Base-by-base conservation (phyloP, 2,113 vertebrate genomes). In the Todiramphus chloris region DNA sequence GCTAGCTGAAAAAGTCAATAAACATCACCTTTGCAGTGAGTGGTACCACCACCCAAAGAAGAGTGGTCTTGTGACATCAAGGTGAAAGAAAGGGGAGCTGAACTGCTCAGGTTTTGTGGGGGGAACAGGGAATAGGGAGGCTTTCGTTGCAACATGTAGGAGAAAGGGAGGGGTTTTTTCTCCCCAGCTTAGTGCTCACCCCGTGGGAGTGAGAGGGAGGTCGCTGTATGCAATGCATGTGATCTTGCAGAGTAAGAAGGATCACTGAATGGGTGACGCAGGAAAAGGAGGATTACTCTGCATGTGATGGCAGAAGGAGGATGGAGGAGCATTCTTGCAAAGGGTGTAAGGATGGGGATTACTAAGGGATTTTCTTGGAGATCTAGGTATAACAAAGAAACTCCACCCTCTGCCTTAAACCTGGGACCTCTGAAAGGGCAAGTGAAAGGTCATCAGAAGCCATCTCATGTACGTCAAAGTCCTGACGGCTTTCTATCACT, bases 261-360 rank as follows among this genome's bases (percentile, higher is more conserved):
- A 95, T 97, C 94, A 63, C 75, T 4, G 46, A 91, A 91, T 4
- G 24, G 77, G 87, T 97, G 95, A 95, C 64, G 63, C 62, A 37
- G 87, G 74, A n/a, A 56, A 84, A 87, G n/a, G 51, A 55, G 93
- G 93, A 92, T 97, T 96, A 96, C 64, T 67, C 83, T 27, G 44
- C 58, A n/a, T 48, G 95, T 97, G 95, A 95, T 77, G 51, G 89
- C 91, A 89, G 94, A n/a, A 74, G 75, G 74, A 94, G 88, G 83
- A 48, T 41, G 91, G 90, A 87, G 63, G 72, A 73, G 31, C 3
- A 19, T 74, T 60, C 73, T 48, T 89, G 72, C 91, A 21, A 8
- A 27, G 30, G 72, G n/a, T 28, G 69, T 33, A 63, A 83, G 78
- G 67, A 64, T 76, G 58, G n/a, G 77, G 95, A 91, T 96, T 83